Evolutionary conservation across 2,888 invertebrate genomes (phyloP).

Genomic region (Halictus ligatus): DNA sequence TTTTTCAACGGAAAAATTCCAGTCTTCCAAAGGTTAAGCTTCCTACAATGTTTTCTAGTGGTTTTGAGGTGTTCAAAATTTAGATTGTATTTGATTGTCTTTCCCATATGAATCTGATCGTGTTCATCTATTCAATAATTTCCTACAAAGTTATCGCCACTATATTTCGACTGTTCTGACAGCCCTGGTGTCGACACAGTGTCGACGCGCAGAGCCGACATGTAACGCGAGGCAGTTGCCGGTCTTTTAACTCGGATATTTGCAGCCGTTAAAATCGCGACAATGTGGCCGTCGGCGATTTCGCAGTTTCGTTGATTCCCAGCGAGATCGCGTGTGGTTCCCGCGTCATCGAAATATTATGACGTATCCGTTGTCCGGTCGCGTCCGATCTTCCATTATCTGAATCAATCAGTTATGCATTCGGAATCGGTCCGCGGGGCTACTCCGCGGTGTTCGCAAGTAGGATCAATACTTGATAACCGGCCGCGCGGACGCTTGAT

Average conservation of each 20-base stretch:
- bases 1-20: too few relatives aligned
- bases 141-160: too few relatives aligned
- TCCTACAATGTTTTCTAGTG: too few relatives aligned
- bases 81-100: too few relatives aligned
- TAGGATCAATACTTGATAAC: slow-evolving; percentile 65
- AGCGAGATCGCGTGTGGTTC: neutral
- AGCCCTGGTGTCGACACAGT: neutral
- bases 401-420: slow-evolving; percentile 64
- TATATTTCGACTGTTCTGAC: neutral
- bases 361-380: slow-evolving; percentile 27
- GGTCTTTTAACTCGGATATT: neutral
- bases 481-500: slow-evolving; percentile 40
- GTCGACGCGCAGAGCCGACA: too few relatives aligned
- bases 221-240: neutral
- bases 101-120: too few relatives aligned
- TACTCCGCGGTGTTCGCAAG: slow-evolving; percentile 48
- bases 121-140: too few relatives aligned
- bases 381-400: slow-evolving; percentile 59
- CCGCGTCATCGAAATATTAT: slow-evolving; percentile 54
- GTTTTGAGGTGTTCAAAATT: too few relatives aligned
- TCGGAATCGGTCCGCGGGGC: slow-evolving; percentile 42
- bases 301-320: neutral
- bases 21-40: too few relatives aligned
- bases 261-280: neutral
- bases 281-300: neutral